These are phyloP conservation scores for Pituophis catenifer DNA, from an alignment of 2,113 vertebrate species.

Conservation along the genomic window DNA sequence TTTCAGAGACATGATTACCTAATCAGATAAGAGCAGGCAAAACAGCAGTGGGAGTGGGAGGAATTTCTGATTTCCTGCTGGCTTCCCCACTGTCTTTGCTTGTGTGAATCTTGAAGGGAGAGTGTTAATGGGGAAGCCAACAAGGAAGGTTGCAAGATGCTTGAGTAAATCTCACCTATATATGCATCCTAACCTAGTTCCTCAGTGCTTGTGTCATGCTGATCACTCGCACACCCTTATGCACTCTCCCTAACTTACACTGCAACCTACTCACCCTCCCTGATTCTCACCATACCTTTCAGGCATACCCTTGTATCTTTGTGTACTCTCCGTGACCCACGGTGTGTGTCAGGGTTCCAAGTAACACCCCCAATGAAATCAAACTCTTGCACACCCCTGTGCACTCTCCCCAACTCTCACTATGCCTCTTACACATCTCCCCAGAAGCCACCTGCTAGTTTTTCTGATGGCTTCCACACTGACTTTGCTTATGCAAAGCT, in stretches of 20 bases:
- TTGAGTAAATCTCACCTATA: neutral
- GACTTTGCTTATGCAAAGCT: neutral
- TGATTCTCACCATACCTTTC: too few species aligned
- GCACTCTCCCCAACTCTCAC: neutral
- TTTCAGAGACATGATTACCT: neutral
- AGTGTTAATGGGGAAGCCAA: neutral
- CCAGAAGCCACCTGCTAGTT: neutral
- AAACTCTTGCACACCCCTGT: neutral
- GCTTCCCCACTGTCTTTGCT: neutral
- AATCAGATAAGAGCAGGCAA: neutral
- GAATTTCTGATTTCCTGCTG: neutral
- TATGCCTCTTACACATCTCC: neutral
- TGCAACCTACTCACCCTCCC: neutral
- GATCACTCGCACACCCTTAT: too few species aligned
- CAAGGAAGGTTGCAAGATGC: neutral
- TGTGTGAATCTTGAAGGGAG: neutral
- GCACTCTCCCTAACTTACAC: too few species aligned
- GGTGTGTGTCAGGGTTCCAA: too few species aligned
- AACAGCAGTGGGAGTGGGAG: neutral
- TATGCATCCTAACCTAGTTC: neutral
- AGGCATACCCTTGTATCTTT: neutral
- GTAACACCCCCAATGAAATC: too few species aligned
- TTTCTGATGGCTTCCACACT: neutral
- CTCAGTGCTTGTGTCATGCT: too few species aligned
- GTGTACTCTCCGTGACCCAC: neutral